These are phyloP conservation scores for Mergus octosetaceus DNA, from an alignment of 2,797 vertebrate species.

Conservation along the genomic window DNA sequence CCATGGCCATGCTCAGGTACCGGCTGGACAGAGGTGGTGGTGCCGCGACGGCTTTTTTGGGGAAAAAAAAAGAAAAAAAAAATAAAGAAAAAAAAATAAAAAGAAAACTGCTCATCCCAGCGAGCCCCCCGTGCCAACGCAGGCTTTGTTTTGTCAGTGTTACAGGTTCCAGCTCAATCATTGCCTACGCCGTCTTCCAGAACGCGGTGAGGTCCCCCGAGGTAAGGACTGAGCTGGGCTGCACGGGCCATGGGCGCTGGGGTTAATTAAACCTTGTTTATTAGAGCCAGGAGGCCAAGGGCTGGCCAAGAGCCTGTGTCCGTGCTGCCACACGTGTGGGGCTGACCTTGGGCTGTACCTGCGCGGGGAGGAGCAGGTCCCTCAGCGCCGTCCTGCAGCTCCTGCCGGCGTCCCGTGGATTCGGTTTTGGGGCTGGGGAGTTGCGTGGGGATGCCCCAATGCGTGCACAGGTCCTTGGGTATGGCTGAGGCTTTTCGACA, in stretches of 20 bases:
- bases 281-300: neutral
- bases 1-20: conserved; percentile 78
- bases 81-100: neutral
- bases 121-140: neutral
- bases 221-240: conserved; percentile 66
- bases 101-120: neutral
- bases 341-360: neutral
- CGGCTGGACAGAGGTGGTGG: neutral
- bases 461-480: neutral
- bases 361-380: neutral
- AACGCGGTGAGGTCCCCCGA: conserved; percentile 70
- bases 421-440: neutral
- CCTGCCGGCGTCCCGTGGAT: neutral
- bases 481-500: neutral
- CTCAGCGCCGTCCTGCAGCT: rapidly evolving
- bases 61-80: neutral
- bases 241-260: neutral
- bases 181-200: conserved; percentile 77
- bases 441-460: neutral
- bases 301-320: neutral
- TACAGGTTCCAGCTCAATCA: conserved; percentile 80
- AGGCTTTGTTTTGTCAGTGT: conserved; percentile 70
- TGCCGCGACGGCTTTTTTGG: rapidly evolving
- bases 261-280: neutral
- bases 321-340: neutral